A percentile compares a stretch with the other conserved stretches of the same genome.
phyloP scores from a whole-genome alignment of 2,797 vertebrate genomes.

The Valencia hispanica region DNA sequence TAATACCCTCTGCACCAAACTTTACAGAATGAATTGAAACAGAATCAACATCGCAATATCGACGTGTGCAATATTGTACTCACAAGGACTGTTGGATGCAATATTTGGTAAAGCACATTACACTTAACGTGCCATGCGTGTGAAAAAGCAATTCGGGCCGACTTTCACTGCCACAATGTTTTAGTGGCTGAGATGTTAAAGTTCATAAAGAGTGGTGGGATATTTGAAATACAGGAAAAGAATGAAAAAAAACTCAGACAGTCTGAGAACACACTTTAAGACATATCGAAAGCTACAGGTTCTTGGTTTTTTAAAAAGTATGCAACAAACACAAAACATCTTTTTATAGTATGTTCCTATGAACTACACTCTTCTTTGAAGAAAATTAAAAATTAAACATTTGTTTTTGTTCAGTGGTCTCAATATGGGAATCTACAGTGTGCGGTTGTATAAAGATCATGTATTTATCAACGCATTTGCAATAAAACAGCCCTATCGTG shows the following conservation, averaged over 20 bases:
- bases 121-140: background rate
- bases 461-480: background rate
- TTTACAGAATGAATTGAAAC: background rate
- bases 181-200: background rate
- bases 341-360: background rate
- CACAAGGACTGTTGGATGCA: background rate
- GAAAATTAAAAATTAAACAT: background rate
- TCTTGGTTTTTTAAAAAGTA: background rate
- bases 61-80: background rate
- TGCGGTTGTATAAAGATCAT: background rate
- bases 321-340: background rate
- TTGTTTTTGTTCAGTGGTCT: background rate
- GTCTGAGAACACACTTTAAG: background rate
- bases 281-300: background rate
- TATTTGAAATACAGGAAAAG: background rate
- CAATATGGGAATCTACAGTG: background rate
- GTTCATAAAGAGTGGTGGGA: background rate
- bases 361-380: background rate
- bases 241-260: background rate
- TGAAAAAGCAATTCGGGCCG: background rate
- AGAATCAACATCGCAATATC: background rate
- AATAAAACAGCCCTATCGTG: constrained; percentile 13
- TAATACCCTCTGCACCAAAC: background rate
- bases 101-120: background rate
- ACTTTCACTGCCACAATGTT: background rate